Percentiles rank a stretch among this genome's conserved stretches.
phyloP scores from a whole-genome alignment of 2,888 invertebrate genomes.

The Polietes domitor region DNA sequence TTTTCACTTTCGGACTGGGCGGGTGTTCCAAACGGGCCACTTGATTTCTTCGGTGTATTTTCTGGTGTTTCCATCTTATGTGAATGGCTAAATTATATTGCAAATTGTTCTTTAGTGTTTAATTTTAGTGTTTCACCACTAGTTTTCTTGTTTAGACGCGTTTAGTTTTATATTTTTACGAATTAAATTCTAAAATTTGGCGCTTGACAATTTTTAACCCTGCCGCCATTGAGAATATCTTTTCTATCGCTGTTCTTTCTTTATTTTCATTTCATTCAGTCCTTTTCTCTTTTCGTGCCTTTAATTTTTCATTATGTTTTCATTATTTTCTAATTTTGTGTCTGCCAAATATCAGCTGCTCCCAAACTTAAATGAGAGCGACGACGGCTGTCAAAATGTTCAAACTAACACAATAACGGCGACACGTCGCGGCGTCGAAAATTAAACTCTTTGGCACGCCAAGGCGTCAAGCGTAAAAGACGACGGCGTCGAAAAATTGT shows the following conservation, averaged over 20 bases:
- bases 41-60: constrained; percentile 64
- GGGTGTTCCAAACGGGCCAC: constrained; percentile 56
- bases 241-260: constrained; percentile 70
- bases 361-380: no score
- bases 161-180: constrained; percentile 54
- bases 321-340: no score
- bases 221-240: constrained; percentile 80
- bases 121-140: constrained; percentile 5
- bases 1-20: constrained; percentile 58
- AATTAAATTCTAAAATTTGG: constrained; percentile 76
- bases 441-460: no score
- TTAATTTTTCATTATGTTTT: constrained; percentile 40
- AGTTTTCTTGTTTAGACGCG: constrained; percentile 20
- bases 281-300: constrained; percentile 28
- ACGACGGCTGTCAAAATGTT: no score
- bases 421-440: no score
- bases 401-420: no score
- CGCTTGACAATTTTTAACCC: constrained; percentile 74
- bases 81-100: neutral
- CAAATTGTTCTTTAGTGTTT: constrained; percentile 35
- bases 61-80: constrained; percentile 59
- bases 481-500: no score
- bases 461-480: no score
- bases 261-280: constrained; percentile 67
- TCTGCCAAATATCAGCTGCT: no score